Evolutionary conservation across 2,888 invertebrate species (phyloP).

Genomic region (Eristalis tenax): DNA sequence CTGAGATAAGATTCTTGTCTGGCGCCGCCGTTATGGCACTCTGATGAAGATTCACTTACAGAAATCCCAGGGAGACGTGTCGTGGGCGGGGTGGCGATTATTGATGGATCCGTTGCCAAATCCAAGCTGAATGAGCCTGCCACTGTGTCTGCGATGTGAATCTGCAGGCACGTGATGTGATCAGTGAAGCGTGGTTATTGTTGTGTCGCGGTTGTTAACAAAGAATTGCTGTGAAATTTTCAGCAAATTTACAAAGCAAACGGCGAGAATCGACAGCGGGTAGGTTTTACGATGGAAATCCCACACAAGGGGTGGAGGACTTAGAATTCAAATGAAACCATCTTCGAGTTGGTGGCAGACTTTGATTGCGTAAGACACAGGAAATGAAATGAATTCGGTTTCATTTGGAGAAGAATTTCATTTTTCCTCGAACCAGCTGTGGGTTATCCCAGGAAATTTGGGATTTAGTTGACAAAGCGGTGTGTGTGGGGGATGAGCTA

Average conservation of each 20-base stretch:
- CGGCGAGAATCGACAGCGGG: not conserved
- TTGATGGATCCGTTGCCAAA: constrained; percentile 43
- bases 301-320: not conserved
- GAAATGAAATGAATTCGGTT: not conserved
- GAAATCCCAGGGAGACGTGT: constrained; percentile 19
- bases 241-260: constrained; percentile 3
- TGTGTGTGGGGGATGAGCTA: not conserved
- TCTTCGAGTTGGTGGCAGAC: not conserved
- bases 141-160: not conserved
- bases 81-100: constrained; percentile 5
- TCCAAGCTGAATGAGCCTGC: not conserved
- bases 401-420: not conserved
- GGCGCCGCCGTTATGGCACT: constrained; percentile 39
- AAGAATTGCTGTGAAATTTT: constrained; percentile 8
- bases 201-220: not conserved
- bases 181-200: constrained; percentile 6
- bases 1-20: constrained; percentile 38
- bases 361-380: not conserved
- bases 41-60: constrained; percentile 32
- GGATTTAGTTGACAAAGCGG: not conserved
- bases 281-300: not conserved
- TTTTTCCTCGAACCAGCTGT: not conserved
- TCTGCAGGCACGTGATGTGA: constrained; percentile 35
- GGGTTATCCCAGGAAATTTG: not conserved
- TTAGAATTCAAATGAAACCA: not conserved